Base-by-base conservation (phyloP, 1,140 invertebrate species). In the Stegodyphus mimosarum region DNA sequence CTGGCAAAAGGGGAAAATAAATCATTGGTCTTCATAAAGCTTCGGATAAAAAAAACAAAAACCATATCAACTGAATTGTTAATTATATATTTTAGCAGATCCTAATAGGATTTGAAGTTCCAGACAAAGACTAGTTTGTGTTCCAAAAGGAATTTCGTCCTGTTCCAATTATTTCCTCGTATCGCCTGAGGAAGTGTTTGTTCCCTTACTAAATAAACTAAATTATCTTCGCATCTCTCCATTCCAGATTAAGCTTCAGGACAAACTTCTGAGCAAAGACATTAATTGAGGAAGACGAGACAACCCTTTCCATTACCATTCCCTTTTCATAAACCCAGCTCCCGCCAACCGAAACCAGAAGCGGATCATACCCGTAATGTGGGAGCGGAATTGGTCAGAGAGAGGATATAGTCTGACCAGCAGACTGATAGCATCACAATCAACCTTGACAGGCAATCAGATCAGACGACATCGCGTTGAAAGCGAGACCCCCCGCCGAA, bases 381-480 rank as follows among this genome's bases (percentile, higher is more conserved):
- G 33, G 33, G 3, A 33, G 53, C 75, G 53, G 49, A 64, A 78
- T 78, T 78, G 75, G 63, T 78, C 75, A 18, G 7, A 55, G 17
- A 66, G 66, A 18, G 66, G 18, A 79, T 63, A 79, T 79, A 70
- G 76, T 33, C n/a, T 50, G 64, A 76, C 74, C 74, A 17, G 33
- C 50, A 69, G 60, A 81, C 67, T 66, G 69, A 81, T 81, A 50
- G 69, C 52, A 60, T 51, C 69, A 17, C 53, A 64, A 81, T 81
- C 78, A 55, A 72, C 63, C 78, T 72, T 81, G 78, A 81, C 78
- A 81, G 69, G 78, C 69, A 81, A 81, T 81, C 78, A 81, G 78
- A 81, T 72, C 67, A 71, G 11, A 67, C 33, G 75, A 78, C 48
- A 64, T 53, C 33, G 11, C 55, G 15, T 33, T 33, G 33, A 33